phyloP scores from a whole-genome alignment of 2,888 invertebrate species.

The Torymus auratus region DNA sequence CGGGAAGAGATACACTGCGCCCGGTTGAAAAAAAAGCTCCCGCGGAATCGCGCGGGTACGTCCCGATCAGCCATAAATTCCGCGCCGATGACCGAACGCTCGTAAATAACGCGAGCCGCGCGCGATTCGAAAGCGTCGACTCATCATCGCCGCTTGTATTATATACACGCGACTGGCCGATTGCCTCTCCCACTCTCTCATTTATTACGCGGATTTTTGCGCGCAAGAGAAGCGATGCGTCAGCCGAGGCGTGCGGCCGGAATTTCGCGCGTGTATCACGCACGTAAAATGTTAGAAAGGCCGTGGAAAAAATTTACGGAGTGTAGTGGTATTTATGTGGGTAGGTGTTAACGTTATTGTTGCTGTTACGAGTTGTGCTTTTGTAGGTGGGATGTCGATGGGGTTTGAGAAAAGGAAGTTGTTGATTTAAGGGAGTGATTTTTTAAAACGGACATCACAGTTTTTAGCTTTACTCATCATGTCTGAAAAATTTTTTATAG shows the following conservation, averaged over 20 bases:
- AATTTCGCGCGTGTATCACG: neutral
- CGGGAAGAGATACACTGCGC: neutral
- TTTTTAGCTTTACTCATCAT: no score
- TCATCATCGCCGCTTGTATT: constrained; percentile 46
- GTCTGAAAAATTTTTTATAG: no score
- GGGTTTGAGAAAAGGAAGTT: no score
- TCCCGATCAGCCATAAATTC: constrained; percentile 23
- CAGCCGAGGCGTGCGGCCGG: constrained; percentile 16
- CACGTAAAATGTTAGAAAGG: neutral
- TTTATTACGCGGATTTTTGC: constrained; percentile 45
- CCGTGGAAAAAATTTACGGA: constrained; percentile 8
- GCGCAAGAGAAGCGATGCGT: constrained; percentile 22
- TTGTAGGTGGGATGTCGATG: no score
- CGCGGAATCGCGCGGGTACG: neutral
- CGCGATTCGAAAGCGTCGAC: constrained; percentile 47
- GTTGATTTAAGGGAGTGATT: no score
- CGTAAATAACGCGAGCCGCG: constrained; percentile 29
- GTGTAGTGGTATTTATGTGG: no score
- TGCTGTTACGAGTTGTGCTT: no score
- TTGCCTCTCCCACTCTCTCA: constrained; percentile 13
- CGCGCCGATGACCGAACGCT: constrained; percentile 30
- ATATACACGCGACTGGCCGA: constrained; percentile 8
- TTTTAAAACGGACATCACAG: no score
- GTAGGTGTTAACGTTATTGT: no score
- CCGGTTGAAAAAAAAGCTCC: neutral